Evolutionary conservation across 2,888 invertebrate genomes (phyloP), one percentile per base, ranked within the genome.

Genomic region (Microchrysa polita): DNA sequence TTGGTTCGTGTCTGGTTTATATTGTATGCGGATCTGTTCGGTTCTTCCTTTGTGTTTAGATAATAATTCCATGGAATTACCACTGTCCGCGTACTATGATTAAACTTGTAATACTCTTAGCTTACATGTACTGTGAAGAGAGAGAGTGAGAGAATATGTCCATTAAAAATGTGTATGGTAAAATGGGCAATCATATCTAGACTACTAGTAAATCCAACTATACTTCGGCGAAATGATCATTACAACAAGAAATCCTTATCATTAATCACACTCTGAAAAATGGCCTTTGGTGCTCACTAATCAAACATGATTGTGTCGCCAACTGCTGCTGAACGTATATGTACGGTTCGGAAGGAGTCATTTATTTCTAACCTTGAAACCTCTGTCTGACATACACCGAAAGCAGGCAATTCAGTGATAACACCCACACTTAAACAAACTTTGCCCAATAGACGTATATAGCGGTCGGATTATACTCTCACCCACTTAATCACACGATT

Each of bases 401-500:
- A 27, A 65, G 40, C 57, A 55, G 55, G 57, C 57, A 69, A 69
- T 69, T 57, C 14, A 69, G 69, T 40, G 69, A 69, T 55, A 69
- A 34, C 40, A 34, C 14, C 16, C 23, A n/a, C 23, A 7, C 12
- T 16, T 61, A 40, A n/a, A n/a, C n/a, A n/a, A n/a, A n/a, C n/a
- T n/a, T n/a, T n/a, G n/a, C n/a, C 14, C 23, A 23, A 16, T 18
- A 23, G 16, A 23, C 1, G 9, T 1, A 40, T 7, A n/a, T 16
- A 16, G 16, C 22, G 18, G 9, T 34, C 40, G 27, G 27, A 34
- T 61, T 61, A 34, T 16, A 9, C 18, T 61, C 61, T 40, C 40
- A 34, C 12, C 40, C 40, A 23, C 27, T 48, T 61, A 61, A n/a
- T 61, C 16, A 40, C 23, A 34, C 27, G 27, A 34, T 40, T 16